These are phyloP conservation scores for Drosophila mimica DNA, from an alignment of 2,888 invertebrate species.

Conservation along the genomic window DNA sequence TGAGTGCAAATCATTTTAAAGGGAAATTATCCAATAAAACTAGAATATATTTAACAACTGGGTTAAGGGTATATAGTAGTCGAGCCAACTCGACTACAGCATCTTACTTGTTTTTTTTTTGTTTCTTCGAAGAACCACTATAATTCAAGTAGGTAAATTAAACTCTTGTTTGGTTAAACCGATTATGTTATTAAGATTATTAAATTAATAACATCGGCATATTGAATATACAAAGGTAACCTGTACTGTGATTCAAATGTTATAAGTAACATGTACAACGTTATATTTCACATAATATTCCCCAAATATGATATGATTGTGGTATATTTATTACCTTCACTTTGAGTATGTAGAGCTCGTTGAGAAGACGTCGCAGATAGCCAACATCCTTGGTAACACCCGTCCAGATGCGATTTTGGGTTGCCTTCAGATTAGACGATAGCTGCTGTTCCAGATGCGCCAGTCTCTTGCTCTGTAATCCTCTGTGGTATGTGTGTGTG, in stretches of 20 bases:
- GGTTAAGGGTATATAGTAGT: too few relatives aligned
- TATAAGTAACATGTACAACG: background rate
- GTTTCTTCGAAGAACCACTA: background rate
- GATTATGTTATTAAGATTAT: background rate
- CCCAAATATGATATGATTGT: constrained; percentile 22
- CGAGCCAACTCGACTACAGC: too few relatives aligned
- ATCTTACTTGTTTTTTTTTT: too few relatives aligned
- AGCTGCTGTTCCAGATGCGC: constrained; percentile 91
- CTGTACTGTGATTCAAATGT: background rate
- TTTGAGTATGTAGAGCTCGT: constrained; percentile 92
- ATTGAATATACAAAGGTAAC: background rate
- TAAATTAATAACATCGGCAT: background rate
- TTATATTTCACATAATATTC: background rate
- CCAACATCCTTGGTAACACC: constrained; percentile 91
- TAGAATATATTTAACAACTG: too few relatives aligned
- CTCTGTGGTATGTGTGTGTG: constrained; percentile 71
- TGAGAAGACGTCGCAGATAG: constrained; percentile 90
- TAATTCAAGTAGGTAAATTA: background rate
- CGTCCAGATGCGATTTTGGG: constrained; percentile 91
- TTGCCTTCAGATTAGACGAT: constrained; percentile 90
- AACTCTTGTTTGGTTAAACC: background rate
- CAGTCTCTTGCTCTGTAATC: constrained; percentile 89
- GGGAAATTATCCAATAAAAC: too few relatives aligned
- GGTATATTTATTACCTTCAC: constrained; percentile 88
- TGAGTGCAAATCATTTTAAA: too few relatives aligned